phyloP scores from a whole-genome alignment of 1,140 invertebrate genomes.

The Neodiprion fabricii region DNA sequence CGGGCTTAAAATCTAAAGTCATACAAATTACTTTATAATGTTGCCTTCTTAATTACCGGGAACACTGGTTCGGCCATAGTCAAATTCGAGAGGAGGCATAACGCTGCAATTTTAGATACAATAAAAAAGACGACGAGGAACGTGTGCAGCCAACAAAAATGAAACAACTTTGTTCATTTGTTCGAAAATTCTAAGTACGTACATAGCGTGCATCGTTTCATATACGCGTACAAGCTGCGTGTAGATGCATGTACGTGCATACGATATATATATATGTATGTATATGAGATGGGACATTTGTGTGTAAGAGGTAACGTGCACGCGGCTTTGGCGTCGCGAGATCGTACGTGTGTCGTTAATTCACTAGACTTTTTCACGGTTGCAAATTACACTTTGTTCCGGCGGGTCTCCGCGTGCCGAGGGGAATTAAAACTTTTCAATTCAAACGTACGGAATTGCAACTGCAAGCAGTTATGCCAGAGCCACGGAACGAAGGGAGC shows the following conservation, averaged over 20 bases:
- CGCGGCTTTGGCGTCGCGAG: background rate
- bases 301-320: background rate
- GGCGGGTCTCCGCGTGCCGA: background rate
- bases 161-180: background rate
- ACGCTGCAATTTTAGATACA: background rate
- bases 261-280: background rate
- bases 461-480: background rate
- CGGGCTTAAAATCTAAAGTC: background rate
- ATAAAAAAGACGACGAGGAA: background rate
- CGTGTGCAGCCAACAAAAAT: no score
- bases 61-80: background rate
- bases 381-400: conserved; percentile 4
- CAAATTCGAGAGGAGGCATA: background rate
- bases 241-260: no score
- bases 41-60: background rate
- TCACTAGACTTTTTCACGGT: conserved; percentile 1
- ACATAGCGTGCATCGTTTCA: background rate
- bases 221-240: no score
- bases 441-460: background rate
- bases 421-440: conserved; percentile 6
- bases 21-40: background rate
- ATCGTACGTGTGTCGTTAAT: background rate
- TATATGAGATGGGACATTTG: background rate
- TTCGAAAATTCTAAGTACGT: background rate
- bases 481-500: background rate